Evolutionary conservation across 2,888 invertebrate genomes (phyloP).

Genomic region (Dynastes hyllus): DNA sequence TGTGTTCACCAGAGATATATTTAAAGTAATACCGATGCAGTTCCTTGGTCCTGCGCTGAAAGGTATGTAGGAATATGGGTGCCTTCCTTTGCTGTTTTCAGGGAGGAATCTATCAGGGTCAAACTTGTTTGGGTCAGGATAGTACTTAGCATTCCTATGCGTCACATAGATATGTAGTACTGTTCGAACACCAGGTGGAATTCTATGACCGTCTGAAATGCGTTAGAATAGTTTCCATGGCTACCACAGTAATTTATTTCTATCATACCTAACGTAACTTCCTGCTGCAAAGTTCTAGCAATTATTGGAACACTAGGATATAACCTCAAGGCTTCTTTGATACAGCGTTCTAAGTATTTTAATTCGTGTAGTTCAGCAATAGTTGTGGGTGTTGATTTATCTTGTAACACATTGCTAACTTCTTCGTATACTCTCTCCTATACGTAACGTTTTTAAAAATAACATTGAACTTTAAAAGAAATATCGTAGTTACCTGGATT

Average conservation of each 20-base stretch:
- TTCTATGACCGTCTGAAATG: constrained; percentile 54
- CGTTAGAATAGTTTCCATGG: neutral
- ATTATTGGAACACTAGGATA: constrained; percentile 81
- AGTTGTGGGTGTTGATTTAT: constrained; percentile 57
- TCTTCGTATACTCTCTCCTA: constrained; percentile 28
- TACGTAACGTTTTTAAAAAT: neutral
- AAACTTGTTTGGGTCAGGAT: constrained; percentile 36
- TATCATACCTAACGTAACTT: constrained; percentile 72
- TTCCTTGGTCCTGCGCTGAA: constrained; percentile 48
- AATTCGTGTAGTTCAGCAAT: constrained; percentile 77
- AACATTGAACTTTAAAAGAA: neutral
- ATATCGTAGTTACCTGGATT: constrained; percentile 59
- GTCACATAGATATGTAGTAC: constrained; percentile 22
- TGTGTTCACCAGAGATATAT: neutral
- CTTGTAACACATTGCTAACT: constrained; percentile 52
- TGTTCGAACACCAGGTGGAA: constrained; percentile 31
- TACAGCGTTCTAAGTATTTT: constrained; percentile 80
- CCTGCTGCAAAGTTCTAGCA: constrained; percentile 75
- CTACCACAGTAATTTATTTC: constrained; percentile 32
- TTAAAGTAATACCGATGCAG: constrained; percentile 37
- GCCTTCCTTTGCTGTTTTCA: constrained; percentile 33
- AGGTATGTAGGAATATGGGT: constrained; percentile 45
- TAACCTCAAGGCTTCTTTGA: constrained; percentile 79
- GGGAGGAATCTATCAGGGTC: constrained; percentile 48
- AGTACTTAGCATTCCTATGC: constrained; percentile 28